Conservation (phyloP, 2,797 vertebrate species). For the Lacerta agilis region DNA sequence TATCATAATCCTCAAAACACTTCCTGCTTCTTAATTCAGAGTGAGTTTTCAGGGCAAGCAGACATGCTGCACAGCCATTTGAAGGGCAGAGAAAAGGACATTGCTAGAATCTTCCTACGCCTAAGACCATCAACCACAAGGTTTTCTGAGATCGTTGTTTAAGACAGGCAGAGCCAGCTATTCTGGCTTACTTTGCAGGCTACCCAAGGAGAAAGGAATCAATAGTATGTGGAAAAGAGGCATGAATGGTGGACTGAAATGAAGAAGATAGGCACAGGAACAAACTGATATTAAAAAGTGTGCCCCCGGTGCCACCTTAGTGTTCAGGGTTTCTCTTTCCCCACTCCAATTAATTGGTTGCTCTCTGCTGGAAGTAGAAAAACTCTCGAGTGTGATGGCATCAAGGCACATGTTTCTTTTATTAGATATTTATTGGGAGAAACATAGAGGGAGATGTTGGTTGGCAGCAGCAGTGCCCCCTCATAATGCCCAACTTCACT, state of each 20-base stretch:
- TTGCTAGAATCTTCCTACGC: neutral
- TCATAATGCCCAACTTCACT: neutral
- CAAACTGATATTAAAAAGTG: neutral
- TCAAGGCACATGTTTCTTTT: neutral
- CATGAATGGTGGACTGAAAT: neutral
- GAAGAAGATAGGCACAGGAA: neutral
- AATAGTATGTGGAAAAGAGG: neutral
- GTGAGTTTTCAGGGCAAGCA: neutral
- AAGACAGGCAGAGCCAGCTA: neutral
- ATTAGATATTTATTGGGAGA: neutral
- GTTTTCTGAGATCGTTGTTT: neutral
- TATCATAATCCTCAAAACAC: neutral
- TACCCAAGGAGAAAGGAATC: neutral
- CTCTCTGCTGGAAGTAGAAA: neutral
- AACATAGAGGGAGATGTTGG: neutral
- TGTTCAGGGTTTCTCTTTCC: no score
- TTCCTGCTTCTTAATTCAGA: neutral
- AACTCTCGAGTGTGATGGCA: no score
- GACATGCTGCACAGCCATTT: neutral
- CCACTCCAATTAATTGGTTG: neutral
- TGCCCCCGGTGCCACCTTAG: no score
- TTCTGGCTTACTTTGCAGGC: neutral
- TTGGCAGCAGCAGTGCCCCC: no score
- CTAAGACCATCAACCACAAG: neutral
- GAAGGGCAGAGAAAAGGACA: neutral